Evolutionary conservation across 2,797 vertebrate genomes (phyloP).

Genomic region (Melanotaenia pygmaea): DNA sequence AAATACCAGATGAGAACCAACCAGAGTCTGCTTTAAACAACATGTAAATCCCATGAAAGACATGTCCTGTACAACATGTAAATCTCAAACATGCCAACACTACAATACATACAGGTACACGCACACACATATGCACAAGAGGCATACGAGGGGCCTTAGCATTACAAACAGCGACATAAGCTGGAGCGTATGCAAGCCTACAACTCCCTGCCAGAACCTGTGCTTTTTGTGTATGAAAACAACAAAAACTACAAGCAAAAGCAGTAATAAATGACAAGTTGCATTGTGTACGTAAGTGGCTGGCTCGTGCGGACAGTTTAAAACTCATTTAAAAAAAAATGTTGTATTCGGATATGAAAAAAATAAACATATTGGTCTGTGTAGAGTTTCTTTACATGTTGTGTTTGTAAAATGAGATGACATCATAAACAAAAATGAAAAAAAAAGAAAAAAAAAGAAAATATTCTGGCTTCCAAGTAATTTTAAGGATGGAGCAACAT

Average conservation of each 20-base stretch:
- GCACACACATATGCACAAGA: constrained; percentile 29
- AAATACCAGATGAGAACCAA: constrained; percentile 69
- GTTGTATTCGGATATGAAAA: constrained; percentile 75
- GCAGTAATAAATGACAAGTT: constrained; percentile 61
- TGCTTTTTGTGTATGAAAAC: constrained; percentile 74
- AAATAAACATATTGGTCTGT: constrained; percentile 82
- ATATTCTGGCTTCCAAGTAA: constrained; percentile 79
- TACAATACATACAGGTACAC: constrained; percentile 21
- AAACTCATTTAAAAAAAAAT: constrained; percentile 60
- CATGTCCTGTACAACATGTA: constrained; percentile 69
- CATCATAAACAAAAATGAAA: constrained; percentile 62
- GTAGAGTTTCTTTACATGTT: constrained; percentile 85
- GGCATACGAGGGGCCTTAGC: constrained; percentile 61
- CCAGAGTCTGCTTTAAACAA: constrained; percentile 52
- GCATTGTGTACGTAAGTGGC: constrained; percentile 82
- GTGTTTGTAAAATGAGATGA: constrained; percentile 83
- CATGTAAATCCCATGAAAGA: constrained; percentile 64
- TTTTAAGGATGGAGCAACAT: constrained; percentile 53
- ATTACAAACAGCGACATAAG: constrained; percentile 46
- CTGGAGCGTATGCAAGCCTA: constrained; percentile 58
- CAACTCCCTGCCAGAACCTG: constrained; percentile 63
- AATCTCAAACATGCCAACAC: constrained; percentile 57
- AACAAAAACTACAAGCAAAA: constrained; percentile 60
- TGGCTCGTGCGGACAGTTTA: constrained; percentile 83
- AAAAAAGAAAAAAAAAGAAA: constrained; percentile 34